phyloP scores from a whole-genome alignment of 2,113 vertebrate species.

The Hucho hucho region DNA sequence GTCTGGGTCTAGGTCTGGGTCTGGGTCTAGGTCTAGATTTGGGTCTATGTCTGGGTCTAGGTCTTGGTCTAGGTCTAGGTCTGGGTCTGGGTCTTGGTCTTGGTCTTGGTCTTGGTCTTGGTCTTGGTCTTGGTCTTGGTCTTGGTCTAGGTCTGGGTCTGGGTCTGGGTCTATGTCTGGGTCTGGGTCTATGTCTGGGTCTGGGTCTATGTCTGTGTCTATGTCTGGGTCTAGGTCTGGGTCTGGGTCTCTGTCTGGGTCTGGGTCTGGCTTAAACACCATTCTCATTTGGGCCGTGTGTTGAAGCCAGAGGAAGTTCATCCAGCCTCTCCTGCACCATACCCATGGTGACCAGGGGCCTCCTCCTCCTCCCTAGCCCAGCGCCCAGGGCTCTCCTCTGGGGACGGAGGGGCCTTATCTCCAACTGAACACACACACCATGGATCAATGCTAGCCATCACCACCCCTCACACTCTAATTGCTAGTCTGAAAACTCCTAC shows the following conservation, averaged over 20 bases:
- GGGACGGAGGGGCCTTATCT: slow-evolving; percentile 77
- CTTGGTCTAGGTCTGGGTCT: fast-evolving
- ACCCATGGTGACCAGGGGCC: slow-evolving; percentile 49
- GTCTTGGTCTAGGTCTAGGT: too few relatives aligned
- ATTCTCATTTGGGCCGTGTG: background rate
- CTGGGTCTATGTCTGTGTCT: background rate
- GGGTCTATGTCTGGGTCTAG: too few relatives aligned
- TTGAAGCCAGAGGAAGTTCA: background rate
- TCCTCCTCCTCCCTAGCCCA: slow-evolving; percentile 47
- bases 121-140: too few relatives aligned
- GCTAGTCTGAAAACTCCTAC: slow-evolving; percentile 33
- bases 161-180: fast-evolving
- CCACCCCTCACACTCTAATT: slow-evolving; percentile 61
- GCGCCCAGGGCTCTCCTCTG: slow-evolving; percentile 68
- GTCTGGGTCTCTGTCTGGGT: background rate
- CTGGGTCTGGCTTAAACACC: background rate
- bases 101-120: fast-evolving
- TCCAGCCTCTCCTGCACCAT: slow-evolving; percentile 17
- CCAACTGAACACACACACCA: slow-evolving; percentile 70
- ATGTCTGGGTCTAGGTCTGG: background rate
- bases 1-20: too few relatives aligned
- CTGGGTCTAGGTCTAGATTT: too few relatives aligned
- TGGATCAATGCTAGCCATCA: slow-evolving; percentile 78
- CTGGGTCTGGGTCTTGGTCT: too few relatives aligned
- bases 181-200: background rate